These are phyloP conservation scores for Gymnocheta viridis DNA, from an alignment of 2,888 invertebrate genomes.

Conservation along the genomic window DNA sequence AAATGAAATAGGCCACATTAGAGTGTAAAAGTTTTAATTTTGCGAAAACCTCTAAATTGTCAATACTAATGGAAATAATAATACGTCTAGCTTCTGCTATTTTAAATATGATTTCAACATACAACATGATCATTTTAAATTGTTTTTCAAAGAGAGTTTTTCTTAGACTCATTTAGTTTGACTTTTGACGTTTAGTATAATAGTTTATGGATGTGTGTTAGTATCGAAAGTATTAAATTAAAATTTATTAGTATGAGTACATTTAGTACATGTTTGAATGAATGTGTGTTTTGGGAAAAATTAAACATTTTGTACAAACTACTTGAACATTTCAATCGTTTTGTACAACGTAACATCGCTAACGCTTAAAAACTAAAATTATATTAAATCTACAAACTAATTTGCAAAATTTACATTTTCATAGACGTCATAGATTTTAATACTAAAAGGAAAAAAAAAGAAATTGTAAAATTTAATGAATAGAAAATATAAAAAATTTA, in stretches of 20 bases:
- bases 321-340: slow-evolving; percentile 69
- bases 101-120: slow-evolving; percentile 51
- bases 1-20: too few relatives aligned
- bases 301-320: slow-evolving; percentile 62
- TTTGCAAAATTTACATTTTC: slow-evolving; percentile 40
- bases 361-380: slow-evolving; percentile 38
- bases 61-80: slow-evolving; percentile 43
- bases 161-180: slow-evolving; percentile 50
- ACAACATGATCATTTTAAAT: slow-evolving; percentile 32
- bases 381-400: slow-evolving; percentile 11
- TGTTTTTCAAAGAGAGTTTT: slow-evolving; percentile 16
- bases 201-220: slow-evolving; percentile 44
- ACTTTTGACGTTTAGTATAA: slow-evolving; percentile 53
- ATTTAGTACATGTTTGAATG: slow-evolving; percentile 16
- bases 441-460: slow-evolving; percentile 17
- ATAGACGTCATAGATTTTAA: slow-evolving; percentile 34
- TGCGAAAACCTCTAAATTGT: slow-evolving; percentile 35
- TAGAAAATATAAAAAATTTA: slow-evolving; percentile 14
- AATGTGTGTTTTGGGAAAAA: slow-evolving; percentile 14
- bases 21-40: too few relatives aligned
- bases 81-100: slow-evolving; percentile 46
- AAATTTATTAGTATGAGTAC: slow-evolving; percentile 36
- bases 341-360: slow-evolving; percentile 62
- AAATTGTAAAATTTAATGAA: slow-evolving; percentile 3
- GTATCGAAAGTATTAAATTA: slow-evolving; percentile 20